Base-by-base conservation (phyloP, 1,140 invertebrate species). In the Bombus sylvicola region DNA sequence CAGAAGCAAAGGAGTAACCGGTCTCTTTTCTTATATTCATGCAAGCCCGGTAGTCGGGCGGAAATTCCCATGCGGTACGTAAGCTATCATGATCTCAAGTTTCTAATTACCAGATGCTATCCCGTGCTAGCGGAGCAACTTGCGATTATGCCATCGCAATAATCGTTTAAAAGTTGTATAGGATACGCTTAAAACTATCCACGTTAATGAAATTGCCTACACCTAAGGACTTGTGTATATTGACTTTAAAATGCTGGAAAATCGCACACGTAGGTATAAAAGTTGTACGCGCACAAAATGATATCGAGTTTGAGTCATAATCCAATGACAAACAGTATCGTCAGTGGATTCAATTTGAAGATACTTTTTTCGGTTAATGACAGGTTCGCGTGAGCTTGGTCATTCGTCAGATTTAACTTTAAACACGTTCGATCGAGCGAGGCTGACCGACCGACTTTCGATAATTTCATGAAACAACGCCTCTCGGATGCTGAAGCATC, bases 41-140 rank as follows among this genome's bases (percentile, higher is more conserved):
- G 47, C 37, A 25, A 57, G 15, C 6, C n/a, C 15, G 31, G 25
- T 34, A 82, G 71, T 18, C 47, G 31, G 6, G 57, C 34, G 47
- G 64, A 77, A 69, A 69, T 43, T 71, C 64, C 73, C 64, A 25
- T n/a, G 74, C 37, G 74, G 74, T 66, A 69, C 82, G 74, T 83
- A 78, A 83, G 62, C 74, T 78, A 78, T 83, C 82, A 22, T 28
- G 82, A 83, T 83, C 74, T 78, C 82, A 59, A 83, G 82, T 83
- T 83, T 78, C 82, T 83, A 83, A 83, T 83, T 83, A 78, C 74
- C 66, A 69, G 74, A 83, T 66, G 47, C 43, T 69, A 69, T 78
- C 3, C 47, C 13, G 43, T 6, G 12, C 5, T 31, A 15, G 47
- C 5, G 28, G 28, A 41, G 6, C 18, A 71, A 78, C 37, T 78